Conservation (phyloP, 2,888 invertebrate genomes). For the Lasius fuliginosus region DNA sequence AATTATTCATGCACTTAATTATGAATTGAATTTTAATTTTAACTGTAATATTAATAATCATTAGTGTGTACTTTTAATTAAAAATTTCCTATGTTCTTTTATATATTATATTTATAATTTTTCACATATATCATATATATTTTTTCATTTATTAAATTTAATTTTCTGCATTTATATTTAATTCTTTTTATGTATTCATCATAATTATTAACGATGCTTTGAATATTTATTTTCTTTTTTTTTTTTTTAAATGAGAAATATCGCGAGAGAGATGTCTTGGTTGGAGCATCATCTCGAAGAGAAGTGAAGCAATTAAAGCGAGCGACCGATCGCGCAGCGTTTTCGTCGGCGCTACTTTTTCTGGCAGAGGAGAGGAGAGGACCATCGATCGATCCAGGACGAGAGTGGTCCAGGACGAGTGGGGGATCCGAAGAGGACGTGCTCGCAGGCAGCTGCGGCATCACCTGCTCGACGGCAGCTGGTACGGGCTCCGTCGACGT, state of each 20-base stretch:
- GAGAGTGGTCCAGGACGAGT: conserved; percentile 53
- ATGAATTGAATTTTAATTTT: conserved; percentile 17
- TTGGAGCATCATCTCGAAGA: conserved; percentile 14
- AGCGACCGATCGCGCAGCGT: conserved; percentile 38
- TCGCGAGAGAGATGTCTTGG: background rate
- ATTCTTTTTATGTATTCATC: background rate
- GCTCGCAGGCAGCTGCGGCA: conserved; percentile 75
- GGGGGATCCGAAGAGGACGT: conserved; percentile 50
- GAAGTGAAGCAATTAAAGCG: conserved; percentile 35
- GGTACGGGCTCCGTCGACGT: conserved; percentile 45
- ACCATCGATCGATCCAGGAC: conserved; percentile 45
- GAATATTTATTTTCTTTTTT: background rate
- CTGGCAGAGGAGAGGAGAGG: conserved; percentile 18
- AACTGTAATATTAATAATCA: background rate
- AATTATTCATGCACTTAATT: background rate
- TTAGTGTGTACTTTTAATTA: background rate
- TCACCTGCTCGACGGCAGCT: conserved; percentile 80
- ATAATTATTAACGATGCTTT: background rate
- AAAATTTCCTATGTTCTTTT: background rate
- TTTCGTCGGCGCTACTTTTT: conserved; percentile 41
- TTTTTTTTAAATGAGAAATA: background rate
- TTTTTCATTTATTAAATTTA: background rate
- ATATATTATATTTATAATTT: background rate
- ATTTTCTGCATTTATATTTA: background rate
- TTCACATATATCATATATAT: background rate